A percentile compares a stretch with the other conserved stretches of the same genome.
Evolutionary conservation across 2,113 vertebrate genomes (phyloP).

Genomic region (Manacus vitellinus): DNA sequence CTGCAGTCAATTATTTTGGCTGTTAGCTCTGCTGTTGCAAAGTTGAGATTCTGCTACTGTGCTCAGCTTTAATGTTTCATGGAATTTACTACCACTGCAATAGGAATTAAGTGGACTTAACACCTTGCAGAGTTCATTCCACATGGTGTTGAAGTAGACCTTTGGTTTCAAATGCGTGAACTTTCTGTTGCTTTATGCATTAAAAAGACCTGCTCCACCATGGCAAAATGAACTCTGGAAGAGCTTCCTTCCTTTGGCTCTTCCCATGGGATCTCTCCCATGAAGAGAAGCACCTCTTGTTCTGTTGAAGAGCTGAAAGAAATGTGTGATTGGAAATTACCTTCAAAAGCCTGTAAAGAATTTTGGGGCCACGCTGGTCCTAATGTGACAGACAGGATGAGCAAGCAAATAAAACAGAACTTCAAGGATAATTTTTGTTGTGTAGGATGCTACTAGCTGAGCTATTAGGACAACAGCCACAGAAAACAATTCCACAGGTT

Average conservation of each 20-base stretch:
- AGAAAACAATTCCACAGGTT: neutral
- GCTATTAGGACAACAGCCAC: neutral
- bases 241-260: neutral
- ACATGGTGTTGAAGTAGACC: neutral
- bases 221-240: neutral
- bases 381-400: neutral
- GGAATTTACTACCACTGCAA: constrained; percentile 8
- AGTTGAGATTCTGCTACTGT: constrained; percentile 2
- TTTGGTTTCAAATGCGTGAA: neutral
- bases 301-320: neutral
- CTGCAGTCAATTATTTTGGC: constrained; percentile 26
- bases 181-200: neutral
- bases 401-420: neutral
- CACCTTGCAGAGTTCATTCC: neutral
- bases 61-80: constrained; percentile 2
- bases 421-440: neutral
- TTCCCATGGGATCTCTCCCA: neutral
- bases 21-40: neutral
- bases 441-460: neutral
- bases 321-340: neutral
- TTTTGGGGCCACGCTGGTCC: neutral
- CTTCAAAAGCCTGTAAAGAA: neutral
- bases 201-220: neutral
- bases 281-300: neutral
- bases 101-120: constrained; percentile 7